phyloP scores from a whole-genome alignment of 2,113 vertebrate species.

The Budorcas taxicolor region DNA sequence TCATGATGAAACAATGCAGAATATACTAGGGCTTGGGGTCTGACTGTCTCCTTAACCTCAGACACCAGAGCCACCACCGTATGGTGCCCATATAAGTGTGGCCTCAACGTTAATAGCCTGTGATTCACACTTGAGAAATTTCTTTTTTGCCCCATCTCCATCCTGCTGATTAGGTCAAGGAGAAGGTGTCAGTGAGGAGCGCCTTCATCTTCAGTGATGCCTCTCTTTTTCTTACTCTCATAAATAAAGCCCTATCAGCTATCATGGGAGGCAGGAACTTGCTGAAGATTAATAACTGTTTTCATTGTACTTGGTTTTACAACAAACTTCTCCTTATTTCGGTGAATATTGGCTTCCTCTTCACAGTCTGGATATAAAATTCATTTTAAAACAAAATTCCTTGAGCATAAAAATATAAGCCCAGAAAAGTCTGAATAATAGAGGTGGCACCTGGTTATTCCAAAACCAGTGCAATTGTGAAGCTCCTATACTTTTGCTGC shows the following conservation, averaged over 20 bases:
- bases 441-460: not conserved
- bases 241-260: not conserved
- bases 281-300: not conserved
- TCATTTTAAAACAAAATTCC: not conserved
- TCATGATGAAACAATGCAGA: not conserved
- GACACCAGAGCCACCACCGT: not conserved
- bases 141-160: not conserved
- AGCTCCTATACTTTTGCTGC: not conserved
- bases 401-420: not conserved
- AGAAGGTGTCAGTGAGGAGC: no score
- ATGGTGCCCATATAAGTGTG: accelerated
- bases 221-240: not conserved
- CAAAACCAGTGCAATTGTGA: accelerated
- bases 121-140: not conserved
- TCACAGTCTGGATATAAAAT: not conserved
- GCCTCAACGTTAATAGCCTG: accelerated
- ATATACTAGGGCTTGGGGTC: not conserved
- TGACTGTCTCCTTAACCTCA: not conserved
- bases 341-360: not conserved
- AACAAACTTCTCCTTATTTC: not conserved
- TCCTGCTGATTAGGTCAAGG: not conserved
- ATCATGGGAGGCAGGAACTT: accelerated
- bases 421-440: not conserved
- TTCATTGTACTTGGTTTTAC: not conserved
- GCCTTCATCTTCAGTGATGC: accelerated